Percentiles rank a stretch among this genome's conserved stretches.
These are phyloP conservation scores for Lithodes maja DNA, from an alignment of 2,888 invertebrate species.

Conservation along the genomic window DNA sequence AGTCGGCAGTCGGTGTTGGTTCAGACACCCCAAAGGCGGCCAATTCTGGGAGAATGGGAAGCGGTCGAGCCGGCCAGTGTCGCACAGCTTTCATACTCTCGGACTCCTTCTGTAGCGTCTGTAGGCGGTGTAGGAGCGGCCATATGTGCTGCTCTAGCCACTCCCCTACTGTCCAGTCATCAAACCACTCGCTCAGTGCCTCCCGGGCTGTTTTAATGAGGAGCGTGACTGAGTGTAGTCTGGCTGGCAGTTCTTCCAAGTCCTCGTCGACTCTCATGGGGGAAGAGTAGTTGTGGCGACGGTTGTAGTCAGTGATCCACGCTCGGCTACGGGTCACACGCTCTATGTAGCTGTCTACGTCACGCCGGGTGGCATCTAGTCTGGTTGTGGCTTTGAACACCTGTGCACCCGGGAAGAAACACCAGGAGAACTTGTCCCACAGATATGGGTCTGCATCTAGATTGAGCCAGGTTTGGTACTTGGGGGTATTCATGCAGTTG, in stretches of 20 bases:
- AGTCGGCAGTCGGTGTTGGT: conserved; percentile 37
- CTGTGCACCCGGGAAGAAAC: conserved; percentile 81
- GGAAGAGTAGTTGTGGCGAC: conserved; percentile 79
- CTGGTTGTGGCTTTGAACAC: conserved; percentile 77
- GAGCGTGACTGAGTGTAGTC: conserved; percentile 71
- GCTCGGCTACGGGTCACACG: conserved; percentile 75
- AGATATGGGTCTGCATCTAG: conserved; percentile 80
- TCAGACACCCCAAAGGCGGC: conserved; percentile 67
- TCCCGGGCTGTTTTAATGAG: conserved; percentile 79
- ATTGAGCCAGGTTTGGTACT: conserved; percentile 76
- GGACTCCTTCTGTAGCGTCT: conserved; percentile 75
- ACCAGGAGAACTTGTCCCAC: conserved; percentile 80
- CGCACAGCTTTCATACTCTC: conserved; percentile 67
- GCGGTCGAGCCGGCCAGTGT: conserved; percentile 69
- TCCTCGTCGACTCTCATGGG: conserved; percentile 78
- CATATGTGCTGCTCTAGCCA: conserved; percentile 82
- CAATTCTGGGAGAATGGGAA: conserved; percentile 68
- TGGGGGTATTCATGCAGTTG: conserved; percentile 77
- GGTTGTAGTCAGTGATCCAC: conserved; percentile 84
- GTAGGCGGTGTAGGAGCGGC: conserved; percentile 77
- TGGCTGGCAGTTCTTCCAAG: conserved; percentile 66
- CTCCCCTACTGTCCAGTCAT: conserved; percentile 80
- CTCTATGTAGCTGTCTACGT: conserved; percentile 74
- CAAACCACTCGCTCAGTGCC: conserved; percentile 79
- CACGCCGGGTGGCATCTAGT: conserved; percentile 75